A percentile compares a stretch with the other conserved stretches of the same genome.
Conservation (phyloP, 1,140 invertebrate genomes). For the Aphelenchoides avenae region DNA sequence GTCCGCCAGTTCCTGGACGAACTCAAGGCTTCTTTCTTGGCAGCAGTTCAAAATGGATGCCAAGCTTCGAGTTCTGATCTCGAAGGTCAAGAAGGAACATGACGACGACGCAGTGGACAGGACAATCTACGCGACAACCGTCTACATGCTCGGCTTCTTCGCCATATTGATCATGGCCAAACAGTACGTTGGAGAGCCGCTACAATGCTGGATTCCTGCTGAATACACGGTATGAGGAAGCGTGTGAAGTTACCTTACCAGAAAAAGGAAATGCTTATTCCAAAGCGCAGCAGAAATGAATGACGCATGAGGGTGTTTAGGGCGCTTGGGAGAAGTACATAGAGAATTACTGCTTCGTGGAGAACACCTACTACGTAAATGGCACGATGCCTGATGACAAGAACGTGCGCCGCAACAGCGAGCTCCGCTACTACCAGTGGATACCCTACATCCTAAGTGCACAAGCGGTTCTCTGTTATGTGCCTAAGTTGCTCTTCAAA, state of each 20-base stretch:
- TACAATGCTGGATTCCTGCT: constrained; percentile 47
- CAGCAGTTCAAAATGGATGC: constrained; percentile 29
- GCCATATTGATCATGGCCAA: constrained; percentile 46
- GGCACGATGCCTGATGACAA: constrained; percentile 28
- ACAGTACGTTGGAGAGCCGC: constrained; percentile 44
- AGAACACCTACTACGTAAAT: constrained; percentile 48
- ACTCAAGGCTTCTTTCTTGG: constrained; percentile 3
- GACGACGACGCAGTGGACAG: constrained; percentile 42
- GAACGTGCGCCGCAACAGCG: constrained; percentile 22
- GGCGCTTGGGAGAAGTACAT: constrained; percentile 47
- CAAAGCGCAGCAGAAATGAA: not conserved
- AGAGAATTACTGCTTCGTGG: constrained; percentile 49
- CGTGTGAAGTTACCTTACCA: not conserved
- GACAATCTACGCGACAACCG: constrained; percentile 43
- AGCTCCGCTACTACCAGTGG: constrained; percentile 45
- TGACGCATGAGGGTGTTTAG: constrained; percentile 18
- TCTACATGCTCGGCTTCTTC: constrained; percentile 42
- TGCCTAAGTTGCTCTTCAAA: constrained; percentile 46
- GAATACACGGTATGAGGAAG: constrained; percentile 33
- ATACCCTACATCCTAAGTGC: constrained; percentile 40
- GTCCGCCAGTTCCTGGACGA: too few species aligned
- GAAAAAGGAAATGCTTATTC: too few species aligned
- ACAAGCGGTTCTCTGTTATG: constrained; percentile 40
- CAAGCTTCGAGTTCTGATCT: constrained; percentile 29
- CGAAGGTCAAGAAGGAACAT: constrained; percentile 47